A percentile compares a stretch with the other conserved stretches of the same genome.
Conservation (phyloP, 2,797 vertebrate species). For the Lagorchestes hirsutus region DNA sequence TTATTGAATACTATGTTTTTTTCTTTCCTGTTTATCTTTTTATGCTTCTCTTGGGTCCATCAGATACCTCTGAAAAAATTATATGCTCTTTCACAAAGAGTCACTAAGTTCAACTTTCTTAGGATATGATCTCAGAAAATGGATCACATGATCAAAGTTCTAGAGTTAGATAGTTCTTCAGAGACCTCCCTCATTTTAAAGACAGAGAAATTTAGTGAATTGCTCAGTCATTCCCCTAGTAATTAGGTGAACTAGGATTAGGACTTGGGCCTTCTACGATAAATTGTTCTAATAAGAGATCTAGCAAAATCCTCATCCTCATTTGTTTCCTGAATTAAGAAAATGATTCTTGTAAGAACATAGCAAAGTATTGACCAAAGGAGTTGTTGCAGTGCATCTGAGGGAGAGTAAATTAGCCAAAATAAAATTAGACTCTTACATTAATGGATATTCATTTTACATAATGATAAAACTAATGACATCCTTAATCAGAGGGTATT, state of each 20-base stretch:
- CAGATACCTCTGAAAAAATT: background rate
- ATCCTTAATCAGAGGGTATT: constrained; percentile 45
- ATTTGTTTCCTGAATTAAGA: constrained; percentile 50
- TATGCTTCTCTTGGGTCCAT: no score
- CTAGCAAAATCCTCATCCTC: constrained; percentile 11
- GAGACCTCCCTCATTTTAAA: background rate
- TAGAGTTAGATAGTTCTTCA: background rate
- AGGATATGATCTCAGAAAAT: background rate
- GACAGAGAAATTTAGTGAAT: background rate
- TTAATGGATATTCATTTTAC: constrained; percentile 58
- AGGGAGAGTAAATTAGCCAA: constrained; percentile 38
- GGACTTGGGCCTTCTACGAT: background rate
- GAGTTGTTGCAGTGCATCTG: background rate
- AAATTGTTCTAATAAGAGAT: constrained; percentile 22
- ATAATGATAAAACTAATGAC: constrained; percentile 62
- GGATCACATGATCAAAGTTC: background rate
- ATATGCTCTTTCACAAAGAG: background rate
- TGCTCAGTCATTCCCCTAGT: background rate
- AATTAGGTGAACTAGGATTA: background rate
- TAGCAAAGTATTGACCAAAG: constrained; percentile 6
- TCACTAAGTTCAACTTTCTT: background rate
- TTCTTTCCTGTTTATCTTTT: no score
- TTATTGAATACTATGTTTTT: no score
- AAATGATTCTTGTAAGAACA: constrained; percentile 30
- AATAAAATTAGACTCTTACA: constrained; percentile 32